Percentiles rank a stretch among this genome's conserved stretches.
Evolutionary conservation across 35 echinoderm and acorn worm species (phyloP).

Genomic region (Apostichopus californicus): DNA sequence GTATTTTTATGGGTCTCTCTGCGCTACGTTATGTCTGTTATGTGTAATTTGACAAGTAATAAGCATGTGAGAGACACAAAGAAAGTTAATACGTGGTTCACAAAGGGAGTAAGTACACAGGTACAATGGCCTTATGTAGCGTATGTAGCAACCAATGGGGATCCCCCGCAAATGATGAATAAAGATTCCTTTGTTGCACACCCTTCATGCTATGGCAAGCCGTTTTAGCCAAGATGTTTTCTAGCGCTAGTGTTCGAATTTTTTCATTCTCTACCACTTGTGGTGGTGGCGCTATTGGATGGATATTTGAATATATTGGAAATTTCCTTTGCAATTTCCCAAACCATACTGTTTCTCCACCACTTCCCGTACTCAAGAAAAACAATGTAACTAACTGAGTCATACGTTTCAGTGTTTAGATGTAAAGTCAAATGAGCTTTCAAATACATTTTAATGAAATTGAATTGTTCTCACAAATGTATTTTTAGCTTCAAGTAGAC

Average conservation of each 20-base stretch:
- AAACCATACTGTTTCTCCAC: too few species aligned
- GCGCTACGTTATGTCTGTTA: neutral
- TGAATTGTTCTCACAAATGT: too few species aligned
- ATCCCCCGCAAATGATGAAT: slow-evolving; percentile 19
- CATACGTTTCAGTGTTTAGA: too few species aligned
- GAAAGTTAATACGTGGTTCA: neutral
- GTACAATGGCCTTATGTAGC: slow-evolving; percentile 14
- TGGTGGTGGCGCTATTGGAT: too few species aligned
- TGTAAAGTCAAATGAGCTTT: too few species aligned
- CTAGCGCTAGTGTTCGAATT: neutral
- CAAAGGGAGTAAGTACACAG: neutral
- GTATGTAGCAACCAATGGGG: slow-evolving; percentile 66
- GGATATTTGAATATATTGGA: too few species aligned
- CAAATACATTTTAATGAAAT: too few species aligned
- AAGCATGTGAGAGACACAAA: neutral
- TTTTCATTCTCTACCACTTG: too few species aligned
- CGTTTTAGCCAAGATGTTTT: neutral
- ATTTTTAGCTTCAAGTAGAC: too few species aligned
- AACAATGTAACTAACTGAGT: too few species aligned
- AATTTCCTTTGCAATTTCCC: too few species aligned
- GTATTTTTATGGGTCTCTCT: neutral
- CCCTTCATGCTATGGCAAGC: slow-evolving; percentile 18
- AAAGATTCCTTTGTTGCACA: slow-evolving; percentile 7
- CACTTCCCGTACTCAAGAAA: too few species aligned
- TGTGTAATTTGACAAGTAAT: neutral